Evolutionary conservation across 2,888 invertebrate genomes (phyloP), one percentile per base, ranked within the genome.

Genomic region (Ypsolopha scabrella): DNA sequence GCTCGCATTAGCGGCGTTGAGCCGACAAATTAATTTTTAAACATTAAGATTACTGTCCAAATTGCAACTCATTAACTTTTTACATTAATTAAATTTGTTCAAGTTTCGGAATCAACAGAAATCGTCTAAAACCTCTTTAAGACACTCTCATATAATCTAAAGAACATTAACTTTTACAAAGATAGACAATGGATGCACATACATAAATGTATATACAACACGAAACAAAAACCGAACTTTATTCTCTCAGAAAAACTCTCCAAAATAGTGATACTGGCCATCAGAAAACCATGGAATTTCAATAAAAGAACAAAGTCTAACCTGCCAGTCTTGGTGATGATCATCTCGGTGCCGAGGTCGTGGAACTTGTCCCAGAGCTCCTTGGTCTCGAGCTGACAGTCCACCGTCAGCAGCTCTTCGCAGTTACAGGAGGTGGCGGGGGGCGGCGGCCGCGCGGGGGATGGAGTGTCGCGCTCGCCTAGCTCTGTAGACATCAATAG

Each of bases 321-420:
- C 97, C 97, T 93, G 76, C 98, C 98, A 67, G 96, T 95, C 85
- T 98, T 98, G 33, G 98, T 98, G 81, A 98, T 98, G 77, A 98
- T 98, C 98, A 98, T 98, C 86, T 97, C 97, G 1, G 97, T 98
- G 60, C 96, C 96, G 54, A 98, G 89, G 66, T 94, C 94, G 70
- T 95, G 94, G 85, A 98, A 98, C 82, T 97, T 97, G 81, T 96
- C 96, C 98, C 98, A 98, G 39, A 98, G 88, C 64, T 98, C 98
- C 80, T 96, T 96, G 58, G 97, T 97, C 87, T 98, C 98, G 68
- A 98, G 88, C 72, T 95, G 94, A 72, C 97, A 98, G 67, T 95
- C 93, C 52, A 97, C 93, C 57, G 92, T 90, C 60, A 91, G 87
- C 56, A 95, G 86, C 68, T 95, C 95, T 69, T 94, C 94, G 75